Evolutionary conservation across 64 coral and sea anemone species (phyloP), one percentile per base, ranked within the genome.

Genomic region (Trachythela sp.): DNA sequence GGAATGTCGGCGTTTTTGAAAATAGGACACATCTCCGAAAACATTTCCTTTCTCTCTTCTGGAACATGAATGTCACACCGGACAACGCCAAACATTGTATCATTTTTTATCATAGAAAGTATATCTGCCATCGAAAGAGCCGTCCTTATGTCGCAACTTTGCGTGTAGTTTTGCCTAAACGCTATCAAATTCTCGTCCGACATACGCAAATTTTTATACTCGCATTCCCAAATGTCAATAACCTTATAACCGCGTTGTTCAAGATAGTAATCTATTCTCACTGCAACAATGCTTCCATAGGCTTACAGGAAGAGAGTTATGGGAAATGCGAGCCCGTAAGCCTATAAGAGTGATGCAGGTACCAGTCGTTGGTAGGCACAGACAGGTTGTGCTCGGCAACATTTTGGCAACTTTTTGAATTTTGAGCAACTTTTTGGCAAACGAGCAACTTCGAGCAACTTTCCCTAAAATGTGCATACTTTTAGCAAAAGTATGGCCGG

Each of bases 1-100:
- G 49, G 18, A 33, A 89, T 93, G 13, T 87, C 88, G 18, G 48
- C 40, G 54, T 93, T 87, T 54, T 93, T 93, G 27, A 87, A 93
- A 86, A 92, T 92, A 5, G 91, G 91, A 1, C 39, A 52, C 91
- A 92, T 92, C 32, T 92, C 91, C 4, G 27, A 13, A 54, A 92
- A 92, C 0, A 88, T 40, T 20, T 64, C 1, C 20, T 48, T 71
- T 4, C 54, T 39, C 13, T 85, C 9, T 8, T 85, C 58, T 2
- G 75, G 86, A 13, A 85, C 72, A 9, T 64, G 17, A 36, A 92
- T 88, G 37, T 92, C 86, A 4, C 75, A 88, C 35, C 64, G 24
- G 1, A 92, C 77, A 15, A 84, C 80, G 9, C 86, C 91, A 85
- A 92, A 92, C 0, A 88, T 13, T 11, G 2, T 39, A 0, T 49